A percentile compares a stretch with the other conserved stretches of the same genome.
These are phyloP conservation scores for Venusia cambrica DNA, from an alignment of 2,888 invertebrate species.

Conservation along the genomic window DNA sequence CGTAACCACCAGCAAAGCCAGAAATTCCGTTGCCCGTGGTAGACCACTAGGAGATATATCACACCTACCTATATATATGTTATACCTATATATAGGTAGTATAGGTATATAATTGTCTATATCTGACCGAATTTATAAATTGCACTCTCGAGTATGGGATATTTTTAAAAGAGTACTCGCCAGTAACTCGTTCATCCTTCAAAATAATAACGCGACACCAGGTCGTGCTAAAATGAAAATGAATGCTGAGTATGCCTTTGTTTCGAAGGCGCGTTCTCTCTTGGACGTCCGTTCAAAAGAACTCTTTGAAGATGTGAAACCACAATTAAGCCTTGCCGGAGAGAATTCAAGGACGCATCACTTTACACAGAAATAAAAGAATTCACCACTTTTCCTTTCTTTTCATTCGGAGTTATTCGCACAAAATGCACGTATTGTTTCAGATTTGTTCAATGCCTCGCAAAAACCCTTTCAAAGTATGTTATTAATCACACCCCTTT, in stretches of 20 bases:
- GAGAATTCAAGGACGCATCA: conserved; percentile 71
- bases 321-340: conserved; percentile 75
- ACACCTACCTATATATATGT: too few relatives aligned
- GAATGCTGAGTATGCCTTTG: conserved; percentile 58
- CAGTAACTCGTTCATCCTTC: too few relatives aligned
- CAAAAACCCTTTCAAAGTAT: conserved; percentile 46
- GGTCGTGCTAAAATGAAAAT: conserved; percentile 48
- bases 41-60: too few relatives aligned
- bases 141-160: too few relatives aligned
- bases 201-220: conserved; percentile 23
- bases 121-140: too few relatives aligned
- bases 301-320: conserved; percentile 76
- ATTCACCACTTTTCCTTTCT: conserved; percentile 65
- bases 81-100: too few relatives aligned
- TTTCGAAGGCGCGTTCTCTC: conserved; percentile 46
- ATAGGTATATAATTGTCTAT: too few relatives aligned
- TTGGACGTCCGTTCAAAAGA: conserved; percentile 54
- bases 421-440: conserved; percentile 49
- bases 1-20: too few relatives aligned
- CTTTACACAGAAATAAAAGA: conserved; percentile 60
- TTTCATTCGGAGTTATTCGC: conserved; percentile 58
- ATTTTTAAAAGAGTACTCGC: too few relatives aligned
- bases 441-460: conserved; percentile 44
- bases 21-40: too few relatives aligned
- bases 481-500: conserved; percentile 34